A percentile compares a stretch with the other conserved stretches of the same genome.
Evolutionary conservation across 2,113 vertebrate species (phyloP).

Genomic region (Nycticebus coucang): DNA sequence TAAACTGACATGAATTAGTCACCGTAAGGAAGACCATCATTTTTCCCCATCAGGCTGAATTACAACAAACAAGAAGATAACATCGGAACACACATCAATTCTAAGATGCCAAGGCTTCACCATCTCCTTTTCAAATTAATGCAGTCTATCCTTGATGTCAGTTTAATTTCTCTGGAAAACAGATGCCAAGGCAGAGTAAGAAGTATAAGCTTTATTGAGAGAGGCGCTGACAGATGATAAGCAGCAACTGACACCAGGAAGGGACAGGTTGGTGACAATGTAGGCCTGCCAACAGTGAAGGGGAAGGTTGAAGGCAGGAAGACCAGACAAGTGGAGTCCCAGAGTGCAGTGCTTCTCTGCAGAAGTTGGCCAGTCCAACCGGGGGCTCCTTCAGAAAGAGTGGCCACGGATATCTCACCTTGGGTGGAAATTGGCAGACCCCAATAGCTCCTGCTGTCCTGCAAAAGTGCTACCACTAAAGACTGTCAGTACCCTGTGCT

Average conservation of each 20-base stretch:
- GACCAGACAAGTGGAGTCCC: rapidly evolving
- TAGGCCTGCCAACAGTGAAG: not conserved
- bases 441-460: rapidly evolving
- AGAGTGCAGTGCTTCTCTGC: too few species aligned
- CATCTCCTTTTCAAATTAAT: not conserved
- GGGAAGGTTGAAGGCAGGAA: not conserved
- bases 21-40: not conserved
- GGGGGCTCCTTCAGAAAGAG: too few species aligned
- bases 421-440: not conserved
- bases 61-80: constrained; percentile 26
- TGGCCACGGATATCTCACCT: rapidly evolving
- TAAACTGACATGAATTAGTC: constrained; percentile 20
- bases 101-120: not conserved
- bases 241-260: not conserved
- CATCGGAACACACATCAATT: constrained; percentile 5
- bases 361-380: too few species aligned
- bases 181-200: not conserved
- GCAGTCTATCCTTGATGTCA: not conserved
- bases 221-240: rapidly evolving
- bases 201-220: not conserved
- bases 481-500: not conserved
- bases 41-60: not conserved
- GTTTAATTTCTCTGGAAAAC: not conserved
- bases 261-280: rapidly evolving
- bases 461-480: rapidly evolving